Evolutionary conservation across 2,888 invertebrate species (phyloP).

Genomic region (Orchestes rusci): DNA sequence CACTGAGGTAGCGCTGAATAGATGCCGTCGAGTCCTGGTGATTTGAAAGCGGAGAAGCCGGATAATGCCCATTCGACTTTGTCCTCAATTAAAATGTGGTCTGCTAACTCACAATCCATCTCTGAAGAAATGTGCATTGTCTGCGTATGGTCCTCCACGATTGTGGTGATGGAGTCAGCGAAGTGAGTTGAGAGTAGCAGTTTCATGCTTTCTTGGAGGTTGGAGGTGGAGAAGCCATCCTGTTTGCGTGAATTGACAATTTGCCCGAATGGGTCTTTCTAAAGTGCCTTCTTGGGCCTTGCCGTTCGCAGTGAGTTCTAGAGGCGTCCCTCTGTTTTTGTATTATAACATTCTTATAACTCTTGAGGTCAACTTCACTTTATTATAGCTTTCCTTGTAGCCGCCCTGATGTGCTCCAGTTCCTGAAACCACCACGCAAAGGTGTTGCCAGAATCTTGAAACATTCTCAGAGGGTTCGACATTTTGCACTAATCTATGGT

Average conservation of each 20-base stretch:
- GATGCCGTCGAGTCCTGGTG: no score
- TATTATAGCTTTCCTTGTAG: no score
- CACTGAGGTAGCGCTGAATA: no score
- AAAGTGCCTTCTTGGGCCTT: neutral
- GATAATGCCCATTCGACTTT: no score
- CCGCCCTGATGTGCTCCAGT: neutral
- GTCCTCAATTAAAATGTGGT: neutral
- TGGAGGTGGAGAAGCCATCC: neutral
- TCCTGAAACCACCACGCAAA: slow-evolving; percentile 1
- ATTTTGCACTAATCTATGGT: neutral
- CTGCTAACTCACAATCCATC: neutral
- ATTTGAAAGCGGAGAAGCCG: no score
- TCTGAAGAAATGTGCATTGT: neutral
- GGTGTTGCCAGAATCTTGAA: slow-evolving; percentile 1
- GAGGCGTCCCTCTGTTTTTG: no score
- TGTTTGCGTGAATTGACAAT: neutral
- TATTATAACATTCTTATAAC: no score
- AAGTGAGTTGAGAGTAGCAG: neutral
- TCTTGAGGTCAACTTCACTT: no score
- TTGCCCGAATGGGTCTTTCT: neutral
- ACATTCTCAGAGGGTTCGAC: neutral
- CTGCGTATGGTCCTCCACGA: neutral
- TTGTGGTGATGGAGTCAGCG: neutral
- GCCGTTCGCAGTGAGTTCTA: no score
- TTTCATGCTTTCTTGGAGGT: neutral